phyloP scores from a whole-genome alignment of 37 sponge, comb jelly and placozoan genomes.

The Tethya wilhelma region DNA sequence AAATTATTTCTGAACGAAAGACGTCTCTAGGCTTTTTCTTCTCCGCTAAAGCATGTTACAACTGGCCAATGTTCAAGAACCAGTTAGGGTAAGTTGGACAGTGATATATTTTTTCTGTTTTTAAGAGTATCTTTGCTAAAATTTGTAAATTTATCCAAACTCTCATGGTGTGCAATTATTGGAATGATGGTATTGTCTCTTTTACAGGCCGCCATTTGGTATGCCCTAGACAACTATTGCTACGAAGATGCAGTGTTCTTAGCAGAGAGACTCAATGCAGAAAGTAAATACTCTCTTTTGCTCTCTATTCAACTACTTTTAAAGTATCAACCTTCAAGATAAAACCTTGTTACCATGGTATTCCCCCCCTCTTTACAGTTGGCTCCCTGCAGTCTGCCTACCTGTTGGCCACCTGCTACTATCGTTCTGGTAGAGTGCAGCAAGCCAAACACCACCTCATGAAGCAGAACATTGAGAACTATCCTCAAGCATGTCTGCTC shows the following conservation, averaged over 20 bases:
- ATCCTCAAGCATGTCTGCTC: conserved; percentile 72
- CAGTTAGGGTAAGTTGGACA: conserved; percentile 36
- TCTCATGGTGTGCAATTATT: too few relatives aligned
- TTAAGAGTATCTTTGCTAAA: too few relatives aligned
- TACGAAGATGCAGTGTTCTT: conserved; percentile 89
- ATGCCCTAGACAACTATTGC: conserved; percentile 78
- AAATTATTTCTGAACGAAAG: too few relatives aligned
- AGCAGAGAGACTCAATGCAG: conserved; percentile 91
- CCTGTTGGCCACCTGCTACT: conserved; percentile 89
- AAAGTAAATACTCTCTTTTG: conserved; percentile 49
- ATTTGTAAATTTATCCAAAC: too few relatives aligned
- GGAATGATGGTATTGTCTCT: too few relatives aligned
- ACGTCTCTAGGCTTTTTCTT: neutral
- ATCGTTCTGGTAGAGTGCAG: conserved; percentile 63
- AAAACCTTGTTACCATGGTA: neutral
- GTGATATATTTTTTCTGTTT: too few relatives aligned
- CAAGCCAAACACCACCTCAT: conserved; percentile 77
- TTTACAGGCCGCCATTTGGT: conserved; percentile 88
- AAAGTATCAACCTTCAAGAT: neutral
- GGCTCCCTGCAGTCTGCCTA: conserved; percentile 54
- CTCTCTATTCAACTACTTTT: too few relatives aligned
- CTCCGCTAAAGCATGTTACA: neutral
- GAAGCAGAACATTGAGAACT: conserved; percentile 12
- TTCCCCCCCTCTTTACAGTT: conserved; percentile 41
- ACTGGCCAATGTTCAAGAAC: conserved; percentile 44